These are phyloP conservation scores for Stegodyphus dumicola DNA, from an alignment of 1,140 invertebrate species.

Conservation along the genomic window DNA sequence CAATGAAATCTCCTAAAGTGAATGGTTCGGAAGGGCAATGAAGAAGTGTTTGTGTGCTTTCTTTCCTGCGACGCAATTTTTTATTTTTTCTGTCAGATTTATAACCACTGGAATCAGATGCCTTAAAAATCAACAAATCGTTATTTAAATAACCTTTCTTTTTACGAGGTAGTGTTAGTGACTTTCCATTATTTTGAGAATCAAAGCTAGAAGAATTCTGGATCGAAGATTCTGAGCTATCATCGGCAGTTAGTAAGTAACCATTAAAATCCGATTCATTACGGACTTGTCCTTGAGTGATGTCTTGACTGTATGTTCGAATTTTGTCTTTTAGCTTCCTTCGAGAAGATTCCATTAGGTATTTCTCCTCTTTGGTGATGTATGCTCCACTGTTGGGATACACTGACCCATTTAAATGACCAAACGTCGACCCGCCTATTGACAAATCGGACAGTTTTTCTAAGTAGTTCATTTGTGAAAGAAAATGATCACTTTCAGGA, in stretches of 20 bases:
- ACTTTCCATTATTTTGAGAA: slow-evolving; percentile 29
- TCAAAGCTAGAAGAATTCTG: background rate
- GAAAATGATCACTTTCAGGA: slow-evolving; percentile 9
- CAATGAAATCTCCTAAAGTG: slow-evolving; percentile 46
- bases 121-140: slow-evolving; percentile 26
- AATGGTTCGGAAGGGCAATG: slow-evolving; percentile 12
- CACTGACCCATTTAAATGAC: slow-evolving; percentile 35
- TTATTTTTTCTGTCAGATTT: slow-evolving; percentile 40
- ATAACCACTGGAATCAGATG: background rate
- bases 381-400: slow-evolving; percentile 47
- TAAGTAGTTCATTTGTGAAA: slow-evolving; percentile 47
- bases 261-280: slow-evolving; percentile 37
- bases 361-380: slow-evolving; percentile 49
- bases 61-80: slow-evolving; percentile 30
- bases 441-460: slow-evolving; percentile 39
- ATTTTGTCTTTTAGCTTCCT: slow-evolving; percentile 45
- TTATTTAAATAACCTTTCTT: slow-evolving; percentile 17
- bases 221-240: background rate
- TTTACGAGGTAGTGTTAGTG: slow-evolving; percentile 11
- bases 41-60: background rate
- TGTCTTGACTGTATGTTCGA: background rate
- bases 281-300: background rate
- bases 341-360: slow-evolving; percentile 39
- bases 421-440: slow-evolving; percentile 18
- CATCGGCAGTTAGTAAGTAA: background rate